These are phyloP conservation scores for Tuta absoluta DNA, from an alignment of 2,888 invertebrate species.

Conservation along the genomic window DNA sequence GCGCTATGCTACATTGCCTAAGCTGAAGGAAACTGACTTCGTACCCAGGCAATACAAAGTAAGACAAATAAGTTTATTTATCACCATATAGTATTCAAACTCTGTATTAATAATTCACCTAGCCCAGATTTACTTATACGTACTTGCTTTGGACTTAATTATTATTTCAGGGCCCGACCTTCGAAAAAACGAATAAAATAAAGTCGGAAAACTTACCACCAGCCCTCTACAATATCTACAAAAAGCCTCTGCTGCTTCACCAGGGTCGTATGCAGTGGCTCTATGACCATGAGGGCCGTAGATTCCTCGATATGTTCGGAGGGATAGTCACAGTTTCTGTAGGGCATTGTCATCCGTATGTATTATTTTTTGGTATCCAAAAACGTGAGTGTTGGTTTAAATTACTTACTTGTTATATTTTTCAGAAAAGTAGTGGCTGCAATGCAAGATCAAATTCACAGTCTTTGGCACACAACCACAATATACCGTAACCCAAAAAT, in stretches of 20 bases:
- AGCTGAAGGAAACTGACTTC: conserved; percentile 52
- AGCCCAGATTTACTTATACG: background rate
- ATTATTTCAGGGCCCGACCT: conserved; percentile 81
- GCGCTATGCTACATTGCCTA: conserved; percentile 35
- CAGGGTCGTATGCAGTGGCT: conserved; percentile 96
- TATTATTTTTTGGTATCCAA: background rate
- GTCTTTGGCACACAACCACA: conserved; percentile 95
- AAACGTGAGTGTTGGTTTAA: no score
- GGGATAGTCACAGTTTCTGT: conserved; percentile 99
- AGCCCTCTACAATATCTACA: conserved; percentile 87
- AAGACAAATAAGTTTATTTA: no score
- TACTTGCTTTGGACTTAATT: background rate
- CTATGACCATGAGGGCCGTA: conserved; percentile 90
- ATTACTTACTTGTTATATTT: conserved; percentile 29
- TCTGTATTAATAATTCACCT: background rate
- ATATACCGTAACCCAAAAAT: conserved; percentile 95
- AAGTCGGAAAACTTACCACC: conserved; percentile 86
- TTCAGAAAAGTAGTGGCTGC: conserved; percentile 91
- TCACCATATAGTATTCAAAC: background rate
- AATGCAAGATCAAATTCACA: conserved; percentile 88
- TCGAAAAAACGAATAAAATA: conserved; percentile 80
- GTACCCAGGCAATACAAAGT: conserved; percentile 58
- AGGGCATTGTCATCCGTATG: conserved; percentile 98
- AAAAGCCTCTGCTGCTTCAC: conserved; percentile 90
- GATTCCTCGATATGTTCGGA: conserved; percentile 97